These are phyloP conservation scores for Papilio glaucus DNA, from an alignment of 1,140 invertebrate species.

Conservation along the genomic window DNA sequence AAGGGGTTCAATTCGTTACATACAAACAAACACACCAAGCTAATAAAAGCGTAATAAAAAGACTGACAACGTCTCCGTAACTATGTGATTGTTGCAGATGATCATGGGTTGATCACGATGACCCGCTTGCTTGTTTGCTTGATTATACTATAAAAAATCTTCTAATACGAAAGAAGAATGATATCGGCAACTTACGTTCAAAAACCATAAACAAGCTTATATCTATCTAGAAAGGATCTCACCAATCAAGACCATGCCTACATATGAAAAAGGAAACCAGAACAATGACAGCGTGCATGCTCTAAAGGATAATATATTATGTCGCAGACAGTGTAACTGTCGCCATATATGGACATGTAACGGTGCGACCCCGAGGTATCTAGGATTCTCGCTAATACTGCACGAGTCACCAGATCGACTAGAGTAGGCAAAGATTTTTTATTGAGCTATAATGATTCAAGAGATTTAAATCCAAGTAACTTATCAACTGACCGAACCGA, in stretches of 20 bases:
- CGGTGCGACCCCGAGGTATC: conserved; percentile 30
- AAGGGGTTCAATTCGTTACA: too few species aligned
- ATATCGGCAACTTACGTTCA: too few species aligned
- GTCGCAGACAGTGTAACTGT: not conserved
- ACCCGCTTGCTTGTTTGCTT: too few species aligned
- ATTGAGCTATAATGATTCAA: conserved; percentile 39
- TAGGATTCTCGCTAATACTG: conserved; percentile 6
- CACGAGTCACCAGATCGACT: conserved; percentile 7
- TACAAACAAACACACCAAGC: too few species aligned
- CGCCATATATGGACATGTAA: conserved; percentile 39
- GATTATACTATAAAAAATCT: too few species aligned
- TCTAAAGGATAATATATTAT: not conserved
- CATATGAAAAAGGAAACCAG: conserved; percentile 7
- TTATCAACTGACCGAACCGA: too few species aligned
- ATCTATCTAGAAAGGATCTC: not conserved
- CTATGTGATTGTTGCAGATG: too few species aligned
- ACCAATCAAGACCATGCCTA: conserved; percentile 15
- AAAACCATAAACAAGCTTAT: not conserved
- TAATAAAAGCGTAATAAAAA: too few species aligned
- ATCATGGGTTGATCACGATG: too few species aligned
- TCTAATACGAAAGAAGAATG: too few species aligned
- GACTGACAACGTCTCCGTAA: too few species aligned
- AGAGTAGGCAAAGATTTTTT: not conserved
- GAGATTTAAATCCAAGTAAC: too few species aligned
- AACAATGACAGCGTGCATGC: not conserved